Conservation (phyloP, 2,888 invertebrate species). For the Diaprepes abbreviatus region DNA sequence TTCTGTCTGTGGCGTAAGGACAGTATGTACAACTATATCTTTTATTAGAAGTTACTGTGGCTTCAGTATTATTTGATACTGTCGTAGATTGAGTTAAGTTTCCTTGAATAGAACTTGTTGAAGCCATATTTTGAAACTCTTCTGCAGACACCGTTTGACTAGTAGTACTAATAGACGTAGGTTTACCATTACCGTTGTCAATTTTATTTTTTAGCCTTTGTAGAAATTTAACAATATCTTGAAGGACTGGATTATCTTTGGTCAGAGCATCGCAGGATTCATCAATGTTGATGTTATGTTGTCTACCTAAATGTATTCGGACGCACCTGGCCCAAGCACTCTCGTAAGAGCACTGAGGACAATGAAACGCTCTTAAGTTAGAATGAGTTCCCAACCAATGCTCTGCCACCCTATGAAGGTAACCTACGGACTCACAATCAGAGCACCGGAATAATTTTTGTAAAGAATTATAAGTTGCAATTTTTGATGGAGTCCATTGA, state of each 20-base stretch:
- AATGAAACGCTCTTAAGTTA: slow-evolving; percentile 75
- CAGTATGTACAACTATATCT: slow-evolving; percentile 90
- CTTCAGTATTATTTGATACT: slow-evolving; percentile 55
- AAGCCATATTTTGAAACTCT: slow-evolving; percentile 51
- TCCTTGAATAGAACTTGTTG: slow-evolving; percentile 39
- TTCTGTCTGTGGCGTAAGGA: slow-evolving; percentile 91
- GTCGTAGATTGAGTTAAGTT: slow-evolving; percentile 37
- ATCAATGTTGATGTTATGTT: slow-evolving; percentile 78
- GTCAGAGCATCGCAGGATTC: slow-evolving; percentile 72
- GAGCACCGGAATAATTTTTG: slow-evolving; percentile 82
- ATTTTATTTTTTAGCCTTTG: slow-evolving; percentile 78
- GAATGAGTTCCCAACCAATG: slow-evolving; percentile 84
- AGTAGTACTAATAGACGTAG: slow-evolving; percentile 56
- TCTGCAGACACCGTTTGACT: slow-evolving; percentile 48
- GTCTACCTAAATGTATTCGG: slow-evolving; percentile 79
- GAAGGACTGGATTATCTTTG: slow-evolving; percentile 81
- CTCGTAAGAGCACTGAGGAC: slow-evolving; percentile 80
- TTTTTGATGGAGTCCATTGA: slow-evolving; percentile 83
- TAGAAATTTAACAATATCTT: slow-evolving; percentile 80
- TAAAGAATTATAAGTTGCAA: slow-evolving; percentile 84
- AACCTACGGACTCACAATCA: slow-evolving; percentile 83
- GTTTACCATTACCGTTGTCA: slow-evolving; percentile 64
- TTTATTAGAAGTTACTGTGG: slow-evolving; percentile 67
- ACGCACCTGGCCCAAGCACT: slow-evolving; percentile 84
- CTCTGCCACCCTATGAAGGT: slow-evolving; percentile 80